phyloP scores from a whole-genome alignment of 1,140 invertebrate genomes.

The Apis mellifera region DNA sequence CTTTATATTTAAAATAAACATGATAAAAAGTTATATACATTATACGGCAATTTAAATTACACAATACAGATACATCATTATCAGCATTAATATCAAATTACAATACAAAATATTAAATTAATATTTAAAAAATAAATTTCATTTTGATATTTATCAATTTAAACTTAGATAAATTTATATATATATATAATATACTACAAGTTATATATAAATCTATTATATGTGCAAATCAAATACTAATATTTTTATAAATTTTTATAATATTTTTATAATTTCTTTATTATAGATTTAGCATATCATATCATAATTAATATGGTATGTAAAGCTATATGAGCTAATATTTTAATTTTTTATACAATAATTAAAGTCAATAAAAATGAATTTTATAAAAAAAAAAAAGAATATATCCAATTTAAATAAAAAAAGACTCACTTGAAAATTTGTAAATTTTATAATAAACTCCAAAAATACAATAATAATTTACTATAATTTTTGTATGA shows the following conservation, averaged over 20 bases:
- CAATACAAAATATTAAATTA: background rate
- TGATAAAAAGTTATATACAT: background rate
- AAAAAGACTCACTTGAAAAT: background rate
- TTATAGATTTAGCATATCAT: background rate
- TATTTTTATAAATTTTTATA: background rate
- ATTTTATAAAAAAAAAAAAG: background rate
- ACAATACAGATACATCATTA: constrained; percentile 42
- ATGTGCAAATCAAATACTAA: too few relatives aligned
- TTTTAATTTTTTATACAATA: background rate
- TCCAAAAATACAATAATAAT: background rate
- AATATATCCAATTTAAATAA: background rate
- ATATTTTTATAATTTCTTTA: background rate
- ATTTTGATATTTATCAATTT: background rate
- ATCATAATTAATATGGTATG: background rate
- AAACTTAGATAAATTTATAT: background rate
- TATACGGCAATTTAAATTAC: constrained; percentile 3
- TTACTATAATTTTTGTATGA: background rate
- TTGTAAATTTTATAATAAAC: background rate
- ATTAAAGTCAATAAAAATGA: background rate
- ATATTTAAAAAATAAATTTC: background rate
- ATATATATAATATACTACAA: background rate
- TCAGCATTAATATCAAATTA: background rate
- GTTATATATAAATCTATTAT: too few relatives aligned
- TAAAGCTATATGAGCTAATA: background rate
- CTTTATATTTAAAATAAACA: background rate